Evolutionary conservation across 2,888 invertebrate species (phyloP).

Genomic region (Dusona sp.): DNA sequence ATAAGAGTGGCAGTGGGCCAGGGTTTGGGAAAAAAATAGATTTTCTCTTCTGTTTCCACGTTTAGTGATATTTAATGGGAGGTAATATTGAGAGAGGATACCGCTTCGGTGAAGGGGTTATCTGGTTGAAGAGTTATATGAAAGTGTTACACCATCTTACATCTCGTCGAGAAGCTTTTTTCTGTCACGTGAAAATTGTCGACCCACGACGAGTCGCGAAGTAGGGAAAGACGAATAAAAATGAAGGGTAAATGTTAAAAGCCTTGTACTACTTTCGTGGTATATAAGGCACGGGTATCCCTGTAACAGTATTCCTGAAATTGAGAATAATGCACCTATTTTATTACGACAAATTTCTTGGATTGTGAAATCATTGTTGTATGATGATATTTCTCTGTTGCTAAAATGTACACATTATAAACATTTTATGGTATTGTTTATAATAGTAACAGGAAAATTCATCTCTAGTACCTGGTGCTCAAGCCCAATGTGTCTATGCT

Average conservation of each 20-base stretch:
- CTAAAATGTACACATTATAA: background rate
- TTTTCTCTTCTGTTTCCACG: background rate
- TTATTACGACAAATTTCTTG: background rate
- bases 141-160: conserved; percentile 46
- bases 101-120: background rate
- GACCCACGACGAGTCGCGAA: background rate
- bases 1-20: background rate
- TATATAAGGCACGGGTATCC: background rate
- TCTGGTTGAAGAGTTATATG: conserved; percentile 21
- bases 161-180: conserved; percentile 3
- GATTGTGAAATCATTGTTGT: background rate
- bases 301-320: background rate
- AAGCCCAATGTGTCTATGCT: too few species aligned
- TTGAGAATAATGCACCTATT: background rate
- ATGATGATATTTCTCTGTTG: background rate
- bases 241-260: background rate
- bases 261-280: background rate
- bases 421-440: background rate
- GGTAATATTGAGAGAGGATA: conserved; percentile 1
- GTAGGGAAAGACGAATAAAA: background rate
- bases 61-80: conserved; percentile 14
- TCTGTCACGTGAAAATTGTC: conserved; percentile 7
- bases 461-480: too few species aligned
- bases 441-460: too few species aligned
- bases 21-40: conserved; percentile 12